Percentiles rank a stretch among this genome's conserved stretches.
Conservation (phyloP, 2,113 vertebrate genomes). For the Hypocryptadius cinnamomeus region DNA sequence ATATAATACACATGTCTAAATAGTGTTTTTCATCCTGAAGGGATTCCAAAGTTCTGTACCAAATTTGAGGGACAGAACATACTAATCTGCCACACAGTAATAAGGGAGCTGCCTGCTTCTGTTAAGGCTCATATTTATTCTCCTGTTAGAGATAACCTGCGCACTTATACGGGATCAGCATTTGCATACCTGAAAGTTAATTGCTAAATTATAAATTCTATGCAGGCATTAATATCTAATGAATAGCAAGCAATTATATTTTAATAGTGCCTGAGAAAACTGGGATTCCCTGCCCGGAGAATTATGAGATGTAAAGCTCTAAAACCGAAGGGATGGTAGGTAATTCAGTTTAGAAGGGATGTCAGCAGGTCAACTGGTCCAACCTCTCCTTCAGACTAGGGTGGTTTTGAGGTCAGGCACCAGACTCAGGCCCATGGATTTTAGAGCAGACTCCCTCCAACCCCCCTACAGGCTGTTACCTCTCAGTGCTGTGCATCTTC, state of each 20-base stretch:
- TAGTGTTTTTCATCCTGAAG: not conserved
- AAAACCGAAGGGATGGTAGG: not conserved
- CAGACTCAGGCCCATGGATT: accelerated
- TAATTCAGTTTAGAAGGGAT: not conserved
- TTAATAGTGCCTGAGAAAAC: constrained; percentile 16
- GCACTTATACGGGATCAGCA: not conserved
- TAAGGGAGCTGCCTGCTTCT: not conserved
- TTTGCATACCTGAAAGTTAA: constrained; percentile 36
- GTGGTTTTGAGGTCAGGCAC: not conserved
- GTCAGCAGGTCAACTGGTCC: not conserved
- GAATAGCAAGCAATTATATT: constrained; percentile 24
- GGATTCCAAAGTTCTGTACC: not conserved
- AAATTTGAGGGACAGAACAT: not conserved
- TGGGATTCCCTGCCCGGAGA: not conserved
- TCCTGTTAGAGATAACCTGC: not conserved
- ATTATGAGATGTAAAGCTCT: not conserved
- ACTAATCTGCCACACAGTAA: not conserved
- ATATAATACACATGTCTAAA: not conserved
- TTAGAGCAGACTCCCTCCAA: not conserved
- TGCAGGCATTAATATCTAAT: not conserved
- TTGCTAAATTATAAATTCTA: constrained; percentile 24
- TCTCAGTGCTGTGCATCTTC: not conserved
- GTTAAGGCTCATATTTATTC: constrained; percentile 2
- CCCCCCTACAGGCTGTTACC: not conserved
- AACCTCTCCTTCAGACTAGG: not conserved